Evolutionary conservation across 2,113 vertebrate species (phyloP).

Genomic region (Misgurnus anguillicaudatus): DNA sequence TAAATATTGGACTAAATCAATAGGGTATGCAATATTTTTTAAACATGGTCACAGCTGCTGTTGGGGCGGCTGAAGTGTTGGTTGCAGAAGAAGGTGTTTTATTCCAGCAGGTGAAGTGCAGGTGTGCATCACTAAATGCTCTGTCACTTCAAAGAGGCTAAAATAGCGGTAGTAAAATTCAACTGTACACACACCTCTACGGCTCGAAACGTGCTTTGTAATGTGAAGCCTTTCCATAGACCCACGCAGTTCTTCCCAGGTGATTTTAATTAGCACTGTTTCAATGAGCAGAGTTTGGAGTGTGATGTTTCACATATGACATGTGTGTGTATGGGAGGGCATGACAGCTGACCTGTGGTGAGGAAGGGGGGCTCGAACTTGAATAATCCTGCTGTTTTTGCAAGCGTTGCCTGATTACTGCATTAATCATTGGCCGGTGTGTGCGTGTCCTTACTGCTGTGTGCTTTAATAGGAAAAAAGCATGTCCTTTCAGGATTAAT

Average conservation of each 20-base stretch:
- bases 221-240: slow-evolving; percentile 52
- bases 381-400: slow-evolving; percentile 68
- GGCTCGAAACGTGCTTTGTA: slow-evolving; percentile 30
- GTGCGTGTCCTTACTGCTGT: slow-evolving; percentile 45
- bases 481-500: slow-evolving; percentile 77
- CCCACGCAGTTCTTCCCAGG: slow-evolving; percentile 49
- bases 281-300: slow-evolving; percentile 34
- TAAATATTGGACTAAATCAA: slow-evolving; percentile 59
- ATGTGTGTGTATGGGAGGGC: slow-evolving; percentile 40
- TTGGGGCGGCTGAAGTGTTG: slow-evolving; percentile 67
- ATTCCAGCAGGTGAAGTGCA: slow-evolving; percentile 78
- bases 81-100: slow-evolving; percentile 56
- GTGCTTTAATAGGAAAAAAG: slow-evolving; percentile 75
- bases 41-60: slow-evolving; percentile 56
- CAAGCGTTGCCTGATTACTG: slow-evolving; percentile 74
- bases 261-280: slow-evolving; percentile 60
- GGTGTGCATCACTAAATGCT: slow-evolving; percentile 68
- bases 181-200: slow-evolving; percentile 17
- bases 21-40: slow-evolving; percentile 41
- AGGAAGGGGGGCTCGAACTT: slow-evolving; percentile 56
- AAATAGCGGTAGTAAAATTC: slow-evolving; percentile 50
- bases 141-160: slow-evolving; percentile 47
- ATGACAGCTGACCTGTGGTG: slow-evolving; percentile 59
- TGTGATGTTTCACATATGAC: slow-evolving; percentile 15
- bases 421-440: slow-evolving; percentile 69